Conservation (phyloP, 2,797 vertebrate genomes). For the Eidolon dupreanum region DNA sequence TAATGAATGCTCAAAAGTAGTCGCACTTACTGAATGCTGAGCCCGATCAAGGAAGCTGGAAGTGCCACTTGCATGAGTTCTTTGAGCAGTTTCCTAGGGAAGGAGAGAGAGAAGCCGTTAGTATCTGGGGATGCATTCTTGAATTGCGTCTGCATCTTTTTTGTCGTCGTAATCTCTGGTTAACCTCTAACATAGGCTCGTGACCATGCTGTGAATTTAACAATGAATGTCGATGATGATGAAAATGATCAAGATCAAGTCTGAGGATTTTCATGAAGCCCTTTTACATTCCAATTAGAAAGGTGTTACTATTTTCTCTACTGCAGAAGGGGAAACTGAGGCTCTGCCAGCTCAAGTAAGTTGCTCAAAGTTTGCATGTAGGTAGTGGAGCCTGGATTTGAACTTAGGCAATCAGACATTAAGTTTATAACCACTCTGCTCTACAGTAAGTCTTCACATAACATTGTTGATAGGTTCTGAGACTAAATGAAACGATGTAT, state of each 20-base stretch:
- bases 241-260: neutral
- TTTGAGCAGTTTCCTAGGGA: constrained; percentile 83
- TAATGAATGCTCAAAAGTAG: neutral
- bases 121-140: rapidly evolving
- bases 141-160: neutral
- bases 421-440: neutral
- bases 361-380: no score
- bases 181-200: neutral
- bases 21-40: constrained; percentile 85
- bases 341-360: neutral
- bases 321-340: neutral
- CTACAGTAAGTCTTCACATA: no score
- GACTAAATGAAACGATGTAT: no score
- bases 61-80: constrained; percentile 85
- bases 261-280: neutral
- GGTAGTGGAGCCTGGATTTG: neutral
- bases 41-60: constrained; percentile 80
- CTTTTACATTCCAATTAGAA: neutral
- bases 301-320: neutral
- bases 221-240: neutral
- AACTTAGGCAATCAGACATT: neutral
- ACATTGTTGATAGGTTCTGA: no score
- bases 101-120: constrained; percentile 27
- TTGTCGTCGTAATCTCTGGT: neutral
- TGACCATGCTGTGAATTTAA: neutral